A percentile compares a stretch with the other conserved stretches of the same genome.
phyloP scores from a whole-genome alignment of 2,888 invertebrate species.

The Drosophila vallismaia region DNA sequence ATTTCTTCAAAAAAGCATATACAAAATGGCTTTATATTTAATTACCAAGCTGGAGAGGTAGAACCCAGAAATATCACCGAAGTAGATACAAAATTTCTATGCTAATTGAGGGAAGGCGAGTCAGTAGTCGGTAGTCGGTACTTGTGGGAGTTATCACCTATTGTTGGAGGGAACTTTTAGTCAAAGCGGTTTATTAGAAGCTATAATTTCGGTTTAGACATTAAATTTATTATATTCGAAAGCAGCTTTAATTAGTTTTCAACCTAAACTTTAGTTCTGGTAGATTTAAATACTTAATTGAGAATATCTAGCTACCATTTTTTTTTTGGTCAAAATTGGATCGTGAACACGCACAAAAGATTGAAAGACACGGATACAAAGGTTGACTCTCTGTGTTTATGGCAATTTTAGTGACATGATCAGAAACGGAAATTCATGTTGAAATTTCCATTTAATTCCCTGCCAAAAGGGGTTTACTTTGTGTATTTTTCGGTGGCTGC shows the following conservation, averaged over 20 bases:
- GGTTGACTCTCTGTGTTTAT: no score
- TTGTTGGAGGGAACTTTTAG: background rate
- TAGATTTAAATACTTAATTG: no score
- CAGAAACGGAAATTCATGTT: slow-evolving; percentile 66
- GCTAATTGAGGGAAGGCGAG: slow-evolving; percentile 27
- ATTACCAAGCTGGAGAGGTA: slow-evolving; percentile 19
- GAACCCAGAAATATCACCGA: no score
- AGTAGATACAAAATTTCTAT: slow-evolving; percentile 24
- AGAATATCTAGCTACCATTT: no score
- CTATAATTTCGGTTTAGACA: background rate
- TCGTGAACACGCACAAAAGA: slow-evolving; percentile 37
- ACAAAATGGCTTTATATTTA: slow-evolving; percentile 58
- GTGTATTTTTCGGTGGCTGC: slow-evolving; percentile 5
- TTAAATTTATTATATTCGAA: slow-evolving; percentile 8
- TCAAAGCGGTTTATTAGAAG: no score
- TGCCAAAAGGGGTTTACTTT: slow-evolving; percentile 15
- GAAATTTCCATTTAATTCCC: slow-evolving; percentile 67
- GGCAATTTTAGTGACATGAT: slow-evolving; percentile 25
- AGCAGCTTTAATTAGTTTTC: background rate
- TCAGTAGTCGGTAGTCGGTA: slow-evolving; percentile 28
- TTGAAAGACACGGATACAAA: slow-evolving; percentile 12
- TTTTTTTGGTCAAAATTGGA: slow-evolving; percentile 23
- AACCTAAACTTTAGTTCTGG: no score
- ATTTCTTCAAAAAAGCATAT: slow-evolving; percentile 2
- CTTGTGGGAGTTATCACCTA: slow-evolving; percentile 5